Conservation (phyloP, 2,797 vertebrate species). For the Rhynchotus rufescens region DNA sequence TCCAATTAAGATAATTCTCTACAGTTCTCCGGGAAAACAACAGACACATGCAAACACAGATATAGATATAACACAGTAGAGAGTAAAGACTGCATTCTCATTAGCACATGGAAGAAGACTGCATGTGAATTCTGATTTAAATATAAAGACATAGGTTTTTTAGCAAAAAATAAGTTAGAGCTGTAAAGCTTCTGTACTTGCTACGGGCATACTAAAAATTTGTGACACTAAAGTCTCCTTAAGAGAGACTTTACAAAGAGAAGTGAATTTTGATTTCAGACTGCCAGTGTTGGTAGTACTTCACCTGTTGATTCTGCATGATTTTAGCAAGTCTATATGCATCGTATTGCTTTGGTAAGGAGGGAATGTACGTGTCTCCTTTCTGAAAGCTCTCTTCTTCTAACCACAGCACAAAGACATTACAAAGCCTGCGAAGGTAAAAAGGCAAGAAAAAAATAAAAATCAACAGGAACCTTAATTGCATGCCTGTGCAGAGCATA, state of each 20-base stretch:
- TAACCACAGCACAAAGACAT: slow-evolving; percentile 92
- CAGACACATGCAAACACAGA: neutral
- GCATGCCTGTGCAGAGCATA: neutral
- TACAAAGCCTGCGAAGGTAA: slow-evolving; percentile 87
- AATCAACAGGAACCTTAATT: neutral
- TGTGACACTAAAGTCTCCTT: neutral
- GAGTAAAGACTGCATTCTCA: neutral
- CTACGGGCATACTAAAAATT: rapidly evolving
- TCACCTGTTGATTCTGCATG: slow-evolving; percentile 91
- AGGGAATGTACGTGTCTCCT: slow-evolving; percentile 92
- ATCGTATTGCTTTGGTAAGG: slow-evolving; percentile 93
- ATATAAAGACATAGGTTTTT: neutral
- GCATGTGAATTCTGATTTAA: neutral
- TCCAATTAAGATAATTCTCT: neutral
- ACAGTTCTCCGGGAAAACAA: neutral
- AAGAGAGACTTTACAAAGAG: neutral
- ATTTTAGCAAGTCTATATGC: slow-evolving; percentile 91
- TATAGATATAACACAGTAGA: neutral
- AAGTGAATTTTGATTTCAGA: neutral
- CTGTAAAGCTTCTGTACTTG: neutral
- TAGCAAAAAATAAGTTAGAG: neutral
- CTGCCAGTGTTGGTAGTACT: neutral
- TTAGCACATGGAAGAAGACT: neutral
- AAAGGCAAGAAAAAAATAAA: rapidly evolving
- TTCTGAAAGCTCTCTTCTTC: slow-evolving; percentile 95